Evolutionary conservation across 2,888 invertebrate genomes (phyloP).

Genomic region (Erebia epiphron): DNA sequence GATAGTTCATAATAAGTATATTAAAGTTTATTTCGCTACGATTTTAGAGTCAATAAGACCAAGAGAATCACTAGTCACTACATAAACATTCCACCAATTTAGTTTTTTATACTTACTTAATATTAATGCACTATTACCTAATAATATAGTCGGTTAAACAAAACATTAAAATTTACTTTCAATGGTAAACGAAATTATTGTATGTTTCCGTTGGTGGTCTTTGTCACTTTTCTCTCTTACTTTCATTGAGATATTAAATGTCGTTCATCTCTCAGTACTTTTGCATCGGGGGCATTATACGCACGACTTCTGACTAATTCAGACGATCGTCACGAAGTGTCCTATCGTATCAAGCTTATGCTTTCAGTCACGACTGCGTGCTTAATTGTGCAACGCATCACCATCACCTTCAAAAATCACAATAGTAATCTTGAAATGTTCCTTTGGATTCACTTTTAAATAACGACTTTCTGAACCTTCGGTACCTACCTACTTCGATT

Average conservation of each 20-base stretch:
- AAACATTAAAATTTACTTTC: constrained; percentile 9
- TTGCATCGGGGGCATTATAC: constrained; percentile 48
- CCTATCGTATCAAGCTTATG: constrained; percentile 23
- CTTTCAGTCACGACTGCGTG: constrained; percentile 45
- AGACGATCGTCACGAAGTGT: constrained; percentile 46
- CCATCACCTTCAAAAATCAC: neutral
- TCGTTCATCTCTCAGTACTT: constrained; percentile 25
- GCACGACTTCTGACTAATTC: constrained; percentile 57
- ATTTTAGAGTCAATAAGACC: too few species aligned
- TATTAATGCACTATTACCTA: neutral
- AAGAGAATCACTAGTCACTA: too few species aligned
- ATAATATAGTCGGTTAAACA: neutral
- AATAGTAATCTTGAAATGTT: neutral
- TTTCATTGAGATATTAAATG: constrained; percentile 39
- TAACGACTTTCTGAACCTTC: neutral
- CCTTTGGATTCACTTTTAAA: neutral
- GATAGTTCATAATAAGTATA: too few species aligned
- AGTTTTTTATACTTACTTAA: neutral
- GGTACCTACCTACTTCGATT: too few species aligned
- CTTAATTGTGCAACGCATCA: constrained; percentile 8
- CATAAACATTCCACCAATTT: neutral
- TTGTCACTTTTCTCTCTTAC: constrained; percentile 20
- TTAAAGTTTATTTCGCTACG: too few species aligned
- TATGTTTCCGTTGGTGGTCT: neutral
- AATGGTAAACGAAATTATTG: constrained; percentile 12